phyloP scores from a whole-genome alignment of 2,888 invertebrate species.

The Cataglyphis livida region DNA sequence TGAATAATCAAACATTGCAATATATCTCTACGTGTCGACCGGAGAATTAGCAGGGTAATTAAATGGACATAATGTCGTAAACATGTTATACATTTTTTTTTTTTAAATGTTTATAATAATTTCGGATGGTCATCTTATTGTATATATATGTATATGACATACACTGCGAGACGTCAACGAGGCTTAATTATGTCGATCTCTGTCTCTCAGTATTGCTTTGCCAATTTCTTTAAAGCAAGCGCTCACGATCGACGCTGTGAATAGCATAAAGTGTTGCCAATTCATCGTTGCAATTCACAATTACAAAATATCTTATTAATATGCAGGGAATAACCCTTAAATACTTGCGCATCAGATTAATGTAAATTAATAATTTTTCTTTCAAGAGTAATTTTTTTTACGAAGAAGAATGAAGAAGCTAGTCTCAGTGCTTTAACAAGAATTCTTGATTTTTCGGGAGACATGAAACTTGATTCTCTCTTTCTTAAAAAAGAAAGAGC shows the following conservation, averaged over 20 bases:
- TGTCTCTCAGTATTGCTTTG: slow-evolving; percentile 31
- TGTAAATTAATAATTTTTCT: not conserved
- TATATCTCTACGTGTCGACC: slow-evolving; percentile 18
- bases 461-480: not conserved
- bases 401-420: not conserved
- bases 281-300: slow-evolving; percentile 46
- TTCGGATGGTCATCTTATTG: slow-evolving; percentile 11
- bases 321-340: slow-evolving; percentile 17
- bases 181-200: slow-evolving; percentile 34
- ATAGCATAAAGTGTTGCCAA: slow-evolving; percentile 39
- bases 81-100: slow-evolving; percentile 13
- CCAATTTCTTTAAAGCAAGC: slow-evolving; percentile 19
- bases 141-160: slow-evolving; percentile 19
- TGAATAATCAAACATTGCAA: slow-evolving; percentile 37
- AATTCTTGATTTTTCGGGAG: not conserved
- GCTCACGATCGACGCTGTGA: slow-evolving; percentile 32
- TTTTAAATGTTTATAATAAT: not conserved
- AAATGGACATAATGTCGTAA: not conserved
- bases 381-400: not conserved
- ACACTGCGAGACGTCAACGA: slow-evolving; percentile 6
- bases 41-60: not conserved
- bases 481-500: not conserved
- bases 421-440: not conserved
- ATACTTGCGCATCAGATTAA: not conserved
- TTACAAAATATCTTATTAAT: slow-evolving; percentile 28